Evolutionary conservation across 2,797 vertebrate genomes (phyloP).

Genomic region (Vipera latastei): DNA sequence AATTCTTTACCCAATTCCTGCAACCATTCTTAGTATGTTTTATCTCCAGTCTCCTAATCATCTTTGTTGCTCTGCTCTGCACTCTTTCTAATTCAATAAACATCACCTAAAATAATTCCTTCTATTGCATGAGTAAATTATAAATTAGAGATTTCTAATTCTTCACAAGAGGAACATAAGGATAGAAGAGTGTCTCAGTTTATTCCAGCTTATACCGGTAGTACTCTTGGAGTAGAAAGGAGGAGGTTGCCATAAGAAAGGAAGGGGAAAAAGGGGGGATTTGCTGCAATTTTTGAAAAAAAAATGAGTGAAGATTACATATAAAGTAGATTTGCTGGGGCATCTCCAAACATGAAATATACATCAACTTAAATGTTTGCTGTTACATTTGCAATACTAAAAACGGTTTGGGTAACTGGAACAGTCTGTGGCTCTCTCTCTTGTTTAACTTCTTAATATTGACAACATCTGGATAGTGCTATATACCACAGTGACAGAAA

Average conservation of each 20-base stretch:
- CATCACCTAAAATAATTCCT: background rate
- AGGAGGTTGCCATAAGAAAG: background rate
- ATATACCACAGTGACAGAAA: slow-evolving; percentile 12
- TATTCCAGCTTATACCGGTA: background rate
- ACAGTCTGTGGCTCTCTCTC: background rate
- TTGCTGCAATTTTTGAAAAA: background rate
- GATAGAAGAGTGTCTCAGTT: background rate
- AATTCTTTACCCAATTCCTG: too few relatives aligned
- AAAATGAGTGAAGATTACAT: background rate
- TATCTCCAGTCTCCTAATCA: background rate
- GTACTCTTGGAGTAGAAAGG: too few relatives aligned
- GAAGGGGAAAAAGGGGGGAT: background rate
- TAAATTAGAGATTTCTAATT: background rate
- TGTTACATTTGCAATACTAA: background rate
- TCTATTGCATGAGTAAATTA: background rate
- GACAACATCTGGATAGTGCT: slow-evolving; percentile 8
- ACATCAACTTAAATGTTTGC: background rate
- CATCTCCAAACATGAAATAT: background rate
- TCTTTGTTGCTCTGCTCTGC: background rate
- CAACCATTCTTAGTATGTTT: background rate
- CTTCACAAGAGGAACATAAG: background rate
- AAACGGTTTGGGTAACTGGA: background rate
- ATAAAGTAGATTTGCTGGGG: background rate
- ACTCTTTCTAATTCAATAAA: background rate
- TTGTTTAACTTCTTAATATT: slow-evolving; percentile 8